Base-by-base conservation (phyloP, 2,888 invertebrate species). In the Perizoma affinitatum region DNA sequence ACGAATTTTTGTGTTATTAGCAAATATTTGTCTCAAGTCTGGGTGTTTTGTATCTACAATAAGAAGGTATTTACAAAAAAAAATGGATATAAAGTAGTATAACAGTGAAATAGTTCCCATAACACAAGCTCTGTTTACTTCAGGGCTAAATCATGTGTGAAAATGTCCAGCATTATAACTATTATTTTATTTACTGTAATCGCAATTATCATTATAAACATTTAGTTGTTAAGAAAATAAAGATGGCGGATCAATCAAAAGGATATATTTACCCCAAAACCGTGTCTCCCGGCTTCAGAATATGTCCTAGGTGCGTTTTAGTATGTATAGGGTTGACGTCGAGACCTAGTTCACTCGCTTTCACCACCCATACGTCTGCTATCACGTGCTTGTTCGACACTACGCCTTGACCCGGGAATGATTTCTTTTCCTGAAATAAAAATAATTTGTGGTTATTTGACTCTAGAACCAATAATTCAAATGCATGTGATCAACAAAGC, bases 331-430 rank as follows among this genome's bases (percentile, higher is more conserved):
- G 95, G 72, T 95, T 96, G 46, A 96, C 96, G 65, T 95, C 96
- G 1, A 95, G 90, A 0, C 99, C 99, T 52, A 98, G 88, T 73
- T 98, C 97, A 57, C 96, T 96, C 11, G 97, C 95, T 80, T 95
- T 96, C 0, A 98, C 97, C 0, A 99, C 94, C 98, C 98, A 99
- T 38, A 97, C 96, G 85, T 99, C 99, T 5, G 98, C 96, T 52
- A 98, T 89, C 4, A 96, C 95, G 85, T 99, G 98, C 92, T 96
- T 97, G 59, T 93, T 93, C 0, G 98, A 98, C 58, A 98, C 93
- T 54, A 95, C 93, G 2, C 98, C 98, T 92, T 98, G 98, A 0
- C 98, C 98, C 0, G 97, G 97, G 81, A 97, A 97, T 54, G 93
- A 87, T 79, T 95, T 95, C 70, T 95, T 94, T 73, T 98, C 96